These are phyloP conservation scores for Dendrocincla tyrannina DNA, from an alignment of 2,797 vertebrate species.

Conservation along the genomic window DNA sequence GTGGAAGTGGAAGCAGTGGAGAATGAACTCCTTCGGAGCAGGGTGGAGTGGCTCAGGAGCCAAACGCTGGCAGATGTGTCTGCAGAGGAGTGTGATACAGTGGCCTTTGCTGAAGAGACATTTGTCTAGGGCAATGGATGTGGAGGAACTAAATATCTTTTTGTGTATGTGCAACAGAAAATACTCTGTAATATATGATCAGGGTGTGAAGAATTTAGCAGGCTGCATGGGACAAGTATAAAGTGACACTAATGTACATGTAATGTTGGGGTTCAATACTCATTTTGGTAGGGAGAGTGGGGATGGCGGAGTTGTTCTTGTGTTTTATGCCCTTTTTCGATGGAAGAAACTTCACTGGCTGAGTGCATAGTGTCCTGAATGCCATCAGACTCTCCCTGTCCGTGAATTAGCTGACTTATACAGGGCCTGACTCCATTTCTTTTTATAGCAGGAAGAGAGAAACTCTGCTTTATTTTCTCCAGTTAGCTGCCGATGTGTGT, in stretches of 20 bases:
- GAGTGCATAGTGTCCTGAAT: neutral
- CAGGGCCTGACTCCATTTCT: neutral
- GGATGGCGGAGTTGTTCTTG: rapidly evolving
- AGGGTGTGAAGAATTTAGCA: slow-evolving; percentile 34
- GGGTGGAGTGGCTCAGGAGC: slow-evolving; percentile 51
- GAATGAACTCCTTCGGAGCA: slow-evolving; percentile 57
- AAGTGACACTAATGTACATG: neutral
- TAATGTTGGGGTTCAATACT: neutral
- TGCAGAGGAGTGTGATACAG: neutral
- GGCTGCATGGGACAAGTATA: neutral
- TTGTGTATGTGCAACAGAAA: neutral
- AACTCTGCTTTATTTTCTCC: neutral
- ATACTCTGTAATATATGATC: slow-evolving; percentile 36
- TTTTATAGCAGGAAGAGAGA: neutral
- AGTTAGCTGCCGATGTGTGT: neutral
- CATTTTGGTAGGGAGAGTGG: neutral
- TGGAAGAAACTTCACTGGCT: neutral
- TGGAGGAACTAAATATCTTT: neutral
- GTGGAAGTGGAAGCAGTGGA: slow-evolving; percentile 40
- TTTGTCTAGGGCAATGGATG: slow-evolving; percentile 43
- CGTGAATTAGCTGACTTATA: neutral
- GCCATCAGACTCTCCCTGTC: neutral
- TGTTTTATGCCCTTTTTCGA: neutral
- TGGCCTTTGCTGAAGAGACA: slow-evolving; percentile 47
- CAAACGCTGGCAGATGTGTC: neutral